Evolutionary conservation across 2,797 vertebrate genomes (phyloP).

Genomic region (Emys orbicularis): DNA sequence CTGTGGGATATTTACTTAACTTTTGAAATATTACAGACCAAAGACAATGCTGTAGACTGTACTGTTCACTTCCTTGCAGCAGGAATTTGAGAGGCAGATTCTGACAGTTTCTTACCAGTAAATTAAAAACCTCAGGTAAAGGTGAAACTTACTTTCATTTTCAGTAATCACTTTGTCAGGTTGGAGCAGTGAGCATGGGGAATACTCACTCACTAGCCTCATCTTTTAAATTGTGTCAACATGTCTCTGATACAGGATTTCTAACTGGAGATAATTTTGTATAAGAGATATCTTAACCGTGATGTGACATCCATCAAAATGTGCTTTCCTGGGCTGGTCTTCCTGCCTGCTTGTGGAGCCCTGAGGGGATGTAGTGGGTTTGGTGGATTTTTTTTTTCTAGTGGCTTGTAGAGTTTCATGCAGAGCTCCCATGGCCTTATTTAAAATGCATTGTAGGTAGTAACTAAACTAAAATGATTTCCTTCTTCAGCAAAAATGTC

Average conservation of each 20-base stretch:
- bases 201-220: neutral
- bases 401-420: neutral
- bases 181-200: neutral
- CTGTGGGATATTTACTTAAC: neutral
- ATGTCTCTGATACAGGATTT: neutral
- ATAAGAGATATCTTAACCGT: neutral
- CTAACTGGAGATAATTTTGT: neutral
- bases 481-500: conserved; percentile 59
- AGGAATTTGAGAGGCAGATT: neutral
- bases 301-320: conserved; percentile 9
- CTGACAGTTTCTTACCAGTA: neutral
- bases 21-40: neutral
- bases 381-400: neutral
- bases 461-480: conserved; percentile 64
- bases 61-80: neutral
- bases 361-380: neutral
- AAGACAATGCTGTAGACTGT: neutral
- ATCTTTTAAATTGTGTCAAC: conserved; percentile 20
- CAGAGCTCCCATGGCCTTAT: neutral
- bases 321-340: neutral
- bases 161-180: neutral
- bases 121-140: neutral
- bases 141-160: conserved; percentile 19
- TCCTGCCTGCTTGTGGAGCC: neutral
- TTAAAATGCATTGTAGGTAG: conserved; percentile 38